These are phyloP conservation scores for Cetonia aurata DNA, from an alignment of 2,888 invertebrate genomes.

Conservation along the genomic window DNA sequence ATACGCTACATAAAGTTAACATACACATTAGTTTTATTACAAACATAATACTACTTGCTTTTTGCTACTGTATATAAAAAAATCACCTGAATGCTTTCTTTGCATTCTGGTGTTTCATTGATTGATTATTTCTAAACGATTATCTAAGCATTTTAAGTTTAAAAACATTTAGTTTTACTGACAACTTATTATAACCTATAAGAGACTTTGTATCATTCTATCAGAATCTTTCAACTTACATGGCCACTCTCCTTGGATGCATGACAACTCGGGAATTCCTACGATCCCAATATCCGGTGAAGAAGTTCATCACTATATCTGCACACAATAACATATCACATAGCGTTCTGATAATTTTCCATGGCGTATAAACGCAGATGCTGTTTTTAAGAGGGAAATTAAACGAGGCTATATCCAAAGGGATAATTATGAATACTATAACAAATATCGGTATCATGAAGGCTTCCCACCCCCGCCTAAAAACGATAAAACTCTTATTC, in stretches of 20 bases:
- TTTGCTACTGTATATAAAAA: no score
- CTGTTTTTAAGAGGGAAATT: constrained; percentile 23
- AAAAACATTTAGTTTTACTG: no score
- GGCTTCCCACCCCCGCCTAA: constrained; percentile 58
- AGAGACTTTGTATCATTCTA: no score
- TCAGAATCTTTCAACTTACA: constrained; percentile 35
- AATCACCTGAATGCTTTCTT: no score
- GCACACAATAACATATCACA: constrained; percentile 56
- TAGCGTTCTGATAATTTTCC: constrained; percentile 43
- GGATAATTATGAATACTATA: constrained; percentile 56
- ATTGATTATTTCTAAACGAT: no score
- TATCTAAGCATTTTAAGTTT: no score
- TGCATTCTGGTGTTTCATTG: no score
- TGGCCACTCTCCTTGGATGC: constrained; percentile 49
- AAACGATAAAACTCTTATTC: background rate
- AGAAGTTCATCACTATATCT: constrained; percentile 62
- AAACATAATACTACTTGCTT: no score
- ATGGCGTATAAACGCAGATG: background rate
- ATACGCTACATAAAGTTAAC: no score
- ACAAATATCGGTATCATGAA: constrained; percentile 60
- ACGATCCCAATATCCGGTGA: constrained; percentile 62
- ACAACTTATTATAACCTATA: no score
- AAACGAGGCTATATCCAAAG: constrained; percentile 57
- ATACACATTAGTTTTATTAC: no score
- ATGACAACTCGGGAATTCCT: constrained; percentile 58